These are phyloP conservation scores for Dendronephthya gigantea DNA, from an alignment of 64 coral and sea anemone genomes.

Conservation along the genomic window DNA sequence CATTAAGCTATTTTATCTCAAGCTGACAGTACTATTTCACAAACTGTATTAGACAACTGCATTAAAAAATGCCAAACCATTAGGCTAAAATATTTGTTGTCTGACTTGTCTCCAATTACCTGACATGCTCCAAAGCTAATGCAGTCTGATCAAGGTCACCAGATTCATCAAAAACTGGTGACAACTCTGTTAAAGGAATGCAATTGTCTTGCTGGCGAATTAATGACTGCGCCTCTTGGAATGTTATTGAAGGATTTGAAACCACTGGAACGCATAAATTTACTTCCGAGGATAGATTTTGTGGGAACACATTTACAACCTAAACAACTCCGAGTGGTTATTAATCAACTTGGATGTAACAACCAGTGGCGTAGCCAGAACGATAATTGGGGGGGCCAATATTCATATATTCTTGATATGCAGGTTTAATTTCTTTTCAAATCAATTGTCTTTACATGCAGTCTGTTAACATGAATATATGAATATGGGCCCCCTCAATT, in stretches of 20 bases:
- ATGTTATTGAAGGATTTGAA: slow-evolving; percentile 27
- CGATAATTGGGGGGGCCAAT: too few relatives aligned
- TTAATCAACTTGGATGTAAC: too few relatives aligned
- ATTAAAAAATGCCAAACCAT: background rate
- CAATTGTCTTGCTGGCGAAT: slow-evolving; percentile 29
- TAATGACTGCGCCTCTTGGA: slow-evolving; percentile 30
- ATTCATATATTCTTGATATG: too few relatives aligned
- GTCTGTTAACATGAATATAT: too few relatives aligned
- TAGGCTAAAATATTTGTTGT: background rate
- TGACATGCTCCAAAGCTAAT: slow-evolving; percentile 80
- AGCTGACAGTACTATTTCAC: too few relatives aligned
- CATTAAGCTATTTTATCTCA: too few relatives aligned
- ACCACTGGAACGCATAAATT: slow-evolving; percentile 54
- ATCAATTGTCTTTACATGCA: too few relatives aligned
- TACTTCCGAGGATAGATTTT: slow-evolving; percentile 61
- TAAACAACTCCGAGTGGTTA: slow-evolving; percentile 13
- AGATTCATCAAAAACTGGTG: slow-evolving; percentile 82
- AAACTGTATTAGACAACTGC: too few relatives aligned
- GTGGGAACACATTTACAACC: slow-evolving; percentile 60
- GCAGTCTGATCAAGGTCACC: slow-evolving; percentile 87
- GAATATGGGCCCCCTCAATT: too few relatives aligned
- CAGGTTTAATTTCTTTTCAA: too few relatives aligned
- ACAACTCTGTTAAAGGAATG: slow-evolving; percentile 67
- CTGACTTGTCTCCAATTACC: slow-evolving; percentile 24
- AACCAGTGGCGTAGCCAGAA: too few relatives aligned